These are phyloP conservation scores for Labeo calbasu DNA, from an alignment of 2,797 vertebrate species.

Conservation along the genomic window DNA sequence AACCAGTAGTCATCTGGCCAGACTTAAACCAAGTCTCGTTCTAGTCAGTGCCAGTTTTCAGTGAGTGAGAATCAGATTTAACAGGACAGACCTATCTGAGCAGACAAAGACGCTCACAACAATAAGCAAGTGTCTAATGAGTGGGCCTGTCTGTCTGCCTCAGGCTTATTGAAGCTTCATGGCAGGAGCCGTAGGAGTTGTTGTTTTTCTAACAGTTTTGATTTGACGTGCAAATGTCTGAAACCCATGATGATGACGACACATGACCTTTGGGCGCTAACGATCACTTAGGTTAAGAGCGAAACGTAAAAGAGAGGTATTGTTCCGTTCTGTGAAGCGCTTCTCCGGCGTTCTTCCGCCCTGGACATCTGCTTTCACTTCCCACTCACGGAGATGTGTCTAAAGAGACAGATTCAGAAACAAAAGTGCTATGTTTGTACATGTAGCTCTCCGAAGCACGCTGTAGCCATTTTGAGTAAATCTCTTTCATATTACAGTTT, in stretches of 20 bases:
- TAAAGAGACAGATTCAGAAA: conserved; percentile 43
- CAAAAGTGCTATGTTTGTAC: conserved; percentile 34
- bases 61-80: conserved; percentile 61
- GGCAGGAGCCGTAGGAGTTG: conserved; percentile 45
- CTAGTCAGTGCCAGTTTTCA: conserved; percentile 49
- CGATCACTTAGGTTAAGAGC: conserved; percentile 48
- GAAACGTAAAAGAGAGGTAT: conserved; percentile 43
- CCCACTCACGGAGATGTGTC: conserved; percentile 36
- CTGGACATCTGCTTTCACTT: conserved; percentile 52
- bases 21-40: background rate
- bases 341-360: conserved; percentile 30
- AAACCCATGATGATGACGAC: conserved; percentile 50
- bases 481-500: conserved; percentile 36
- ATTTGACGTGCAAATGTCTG: conserved; percentile 50
- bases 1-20: background rate
- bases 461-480: conserved; percentile 47
- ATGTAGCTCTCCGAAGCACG: background rate
- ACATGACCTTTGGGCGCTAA: conserved; percentile 64
- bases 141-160: conserved; percentile 53
- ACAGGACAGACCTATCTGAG: conserved; percentile 42
- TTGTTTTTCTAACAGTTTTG: conserved; percentile 54
- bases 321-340: conserved; percentile 38
- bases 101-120: conserved; percentile 59
- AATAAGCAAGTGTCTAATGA: conserved; percentile 65
- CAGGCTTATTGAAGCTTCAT: conserved; percentile 44